These are phyloP conservation scores for Chorisops tibialis DNA, from an alignment of 2,888 invertebrate species.

Conservation along the genomic window DNA sequence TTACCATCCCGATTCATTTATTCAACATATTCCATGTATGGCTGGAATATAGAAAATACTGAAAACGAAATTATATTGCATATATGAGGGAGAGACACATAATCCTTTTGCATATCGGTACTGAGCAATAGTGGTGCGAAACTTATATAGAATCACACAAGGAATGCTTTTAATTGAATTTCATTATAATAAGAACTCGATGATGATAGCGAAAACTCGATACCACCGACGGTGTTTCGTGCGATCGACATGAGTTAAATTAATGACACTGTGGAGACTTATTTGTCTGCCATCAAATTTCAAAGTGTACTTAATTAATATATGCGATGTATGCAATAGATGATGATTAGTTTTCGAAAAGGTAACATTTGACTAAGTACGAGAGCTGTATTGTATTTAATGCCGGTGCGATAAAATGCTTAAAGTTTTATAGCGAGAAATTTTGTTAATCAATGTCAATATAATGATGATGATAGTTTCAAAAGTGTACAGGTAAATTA, in stretches of 20 bases:
- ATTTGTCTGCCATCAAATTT: background rate
- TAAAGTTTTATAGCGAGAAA: background rate
- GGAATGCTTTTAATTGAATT: conserved; percentile 3
- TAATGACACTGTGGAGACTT: background rate
- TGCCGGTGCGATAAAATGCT: background rate
- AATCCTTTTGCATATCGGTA: too few species aligned
- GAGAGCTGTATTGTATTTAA: too few species aligned
- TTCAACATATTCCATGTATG: too few species aligned
- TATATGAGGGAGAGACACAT: too few species aligned
- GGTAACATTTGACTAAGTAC: background rate
- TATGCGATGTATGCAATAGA: background rate
- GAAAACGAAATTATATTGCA: too few species aligned
- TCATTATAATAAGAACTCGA: background rate
- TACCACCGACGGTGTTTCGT: background rate
- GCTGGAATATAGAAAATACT: too few species aligned
- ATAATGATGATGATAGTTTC: too few species aligned
- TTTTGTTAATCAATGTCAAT: background rate
- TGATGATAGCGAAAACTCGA: background rate
- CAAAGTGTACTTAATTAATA: background rate
- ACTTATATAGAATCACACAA: background rate
- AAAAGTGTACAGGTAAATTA: too few species aligned
- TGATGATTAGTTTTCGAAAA: background rate
- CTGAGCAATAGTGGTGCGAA: too few species aligned
- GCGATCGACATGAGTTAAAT: background rate
- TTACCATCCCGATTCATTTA: too few species aligned